Conservation (phyloP, 2,113 vertebrate genomes). For the Marcusenius ussheri region DNA sequence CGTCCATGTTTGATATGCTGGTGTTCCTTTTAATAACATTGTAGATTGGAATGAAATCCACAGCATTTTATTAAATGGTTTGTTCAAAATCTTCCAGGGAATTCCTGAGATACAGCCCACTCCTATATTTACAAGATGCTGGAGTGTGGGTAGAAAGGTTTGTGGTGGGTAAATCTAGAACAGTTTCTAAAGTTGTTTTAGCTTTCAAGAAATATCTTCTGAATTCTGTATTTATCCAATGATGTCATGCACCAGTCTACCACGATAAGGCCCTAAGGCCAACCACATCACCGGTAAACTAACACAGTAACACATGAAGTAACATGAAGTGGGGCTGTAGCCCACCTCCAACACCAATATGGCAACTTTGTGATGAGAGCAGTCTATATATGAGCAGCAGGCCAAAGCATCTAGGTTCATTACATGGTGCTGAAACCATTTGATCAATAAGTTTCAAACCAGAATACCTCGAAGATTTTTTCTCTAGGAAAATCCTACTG, state of each 20-base stretch:
- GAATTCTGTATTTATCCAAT: background rate
- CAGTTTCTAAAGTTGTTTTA: background rate
- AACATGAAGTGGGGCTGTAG: background rate
- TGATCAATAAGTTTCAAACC: background rate
- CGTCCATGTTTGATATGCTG: background rate
- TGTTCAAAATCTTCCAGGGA: background rate
- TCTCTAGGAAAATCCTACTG: background rate
- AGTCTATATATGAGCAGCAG: background rate
- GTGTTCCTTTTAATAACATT: background rate
- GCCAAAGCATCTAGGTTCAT: background rate
- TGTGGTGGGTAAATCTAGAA: background rate
- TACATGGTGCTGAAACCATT: background rate
- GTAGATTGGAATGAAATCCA: background rate
- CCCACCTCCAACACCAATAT: background rate
- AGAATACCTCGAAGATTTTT: background rate
- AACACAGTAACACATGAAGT: background rate
- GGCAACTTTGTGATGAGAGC: background rate
- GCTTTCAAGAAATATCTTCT: background rate
- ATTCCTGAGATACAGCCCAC: background rate
- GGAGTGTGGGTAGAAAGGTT: background rate
- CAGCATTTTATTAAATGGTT: background rate
- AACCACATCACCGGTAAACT: background rate
- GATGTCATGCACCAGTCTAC: background rate
- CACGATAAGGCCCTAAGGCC: background rate
- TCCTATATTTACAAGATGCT: background rate